phyloP scores from a whole-genome alignment of 1,140 invertebrate species.

The Orchestia grillus region DNA sequence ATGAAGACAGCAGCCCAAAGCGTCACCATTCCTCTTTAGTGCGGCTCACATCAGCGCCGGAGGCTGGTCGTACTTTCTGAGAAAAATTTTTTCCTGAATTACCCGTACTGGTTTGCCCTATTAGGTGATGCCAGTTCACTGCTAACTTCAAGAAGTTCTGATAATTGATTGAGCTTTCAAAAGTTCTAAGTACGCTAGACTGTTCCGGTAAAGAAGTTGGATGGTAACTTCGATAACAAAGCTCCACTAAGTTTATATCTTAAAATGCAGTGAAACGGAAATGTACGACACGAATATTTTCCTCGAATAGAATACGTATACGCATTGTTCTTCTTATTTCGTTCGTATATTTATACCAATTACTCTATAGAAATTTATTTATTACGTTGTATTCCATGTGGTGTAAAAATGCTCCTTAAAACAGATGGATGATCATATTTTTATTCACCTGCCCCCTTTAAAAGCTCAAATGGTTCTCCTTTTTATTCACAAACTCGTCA shows the following conservation, averaged over 20 bases:
- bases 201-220: background rate
- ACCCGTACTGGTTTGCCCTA: background rate
- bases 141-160: background rate
- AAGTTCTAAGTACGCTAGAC: background rate
- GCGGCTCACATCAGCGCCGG: too few species aligned
- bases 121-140: background rate
- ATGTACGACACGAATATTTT: background rate
- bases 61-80: background rate
- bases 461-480: background rate
- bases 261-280: background rate
- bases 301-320: background rate
- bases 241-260: background rate
- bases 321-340: background rate
- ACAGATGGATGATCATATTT: background rate
- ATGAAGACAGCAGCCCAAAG: too few species aligned
- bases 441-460: background rate
- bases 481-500: background rate
- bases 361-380: background rate
- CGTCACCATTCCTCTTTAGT: too few species aligned
- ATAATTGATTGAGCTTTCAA: background rate
- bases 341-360: background rate
- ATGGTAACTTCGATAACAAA: background rate
- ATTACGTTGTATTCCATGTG: background rate
- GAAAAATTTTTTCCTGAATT: background rate
- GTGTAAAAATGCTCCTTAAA: background rate